Percentiles rank a stretch among this genome's conserved stretches.
Evolutionary conservation across 30 jellyfish, hydroid and myxozoan genomes (phyloP).

Genomic region (Aurelia sp.): DNA sequence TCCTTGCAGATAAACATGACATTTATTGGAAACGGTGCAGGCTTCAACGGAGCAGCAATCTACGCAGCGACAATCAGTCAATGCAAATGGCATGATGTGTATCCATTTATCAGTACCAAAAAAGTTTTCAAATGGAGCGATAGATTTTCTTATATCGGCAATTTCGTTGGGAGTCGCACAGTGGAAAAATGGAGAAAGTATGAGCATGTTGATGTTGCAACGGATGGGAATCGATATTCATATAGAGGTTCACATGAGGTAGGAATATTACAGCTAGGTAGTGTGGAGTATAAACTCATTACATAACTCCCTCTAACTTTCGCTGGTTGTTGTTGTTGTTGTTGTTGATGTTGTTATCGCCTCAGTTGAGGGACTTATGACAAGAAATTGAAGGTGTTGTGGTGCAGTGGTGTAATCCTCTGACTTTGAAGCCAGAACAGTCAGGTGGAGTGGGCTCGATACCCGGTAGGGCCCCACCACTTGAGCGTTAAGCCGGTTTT

Average conservation of each 20-base stretch:
- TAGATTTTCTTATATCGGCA: slow-evolving; percentile 37
- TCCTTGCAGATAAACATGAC: slow-evolving; percentile 43
- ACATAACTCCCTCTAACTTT: no score
- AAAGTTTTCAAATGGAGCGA: slow-evolving; percentile 59
- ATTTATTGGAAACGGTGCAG: slow-evolving; percentile 79
- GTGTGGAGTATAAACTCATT: no score
- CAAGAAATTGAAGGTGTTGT: no score
- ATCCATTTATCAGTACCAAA: slow-evolving; percentile 11
- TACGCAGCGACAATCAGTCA: slow-evolving; percentile 55
- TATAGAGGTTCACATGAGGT: not conserved
- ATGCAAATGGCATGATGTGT: slow-evolving; percentile 46
- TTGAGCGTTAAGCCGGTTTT: no score
- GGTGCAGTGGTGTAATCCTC: no score
- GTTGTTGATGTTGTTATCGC: no score
- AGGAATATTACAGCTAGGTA: no score
- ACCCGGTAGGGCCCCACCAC: no score
- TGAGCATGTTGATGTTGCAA: slow-evolving; percentile 22
- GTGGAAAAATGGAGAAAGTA: not conserved
- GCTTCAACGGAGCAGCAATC: slow-evolving; percentile 73
- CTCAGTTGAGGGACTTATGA: no score
- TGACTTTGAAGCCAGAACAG: no score
- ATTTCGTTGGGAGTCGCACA: slow-evolving; percentile 44
- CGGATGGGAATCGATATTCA: slow-evolving; percentile 31
- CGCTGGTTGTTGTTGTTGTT: no score
- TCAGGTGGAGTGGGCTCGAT: no score